Conservation (phyloP, 2,113 vertebrate species). For the Engystomops pustulosus region DNA sequence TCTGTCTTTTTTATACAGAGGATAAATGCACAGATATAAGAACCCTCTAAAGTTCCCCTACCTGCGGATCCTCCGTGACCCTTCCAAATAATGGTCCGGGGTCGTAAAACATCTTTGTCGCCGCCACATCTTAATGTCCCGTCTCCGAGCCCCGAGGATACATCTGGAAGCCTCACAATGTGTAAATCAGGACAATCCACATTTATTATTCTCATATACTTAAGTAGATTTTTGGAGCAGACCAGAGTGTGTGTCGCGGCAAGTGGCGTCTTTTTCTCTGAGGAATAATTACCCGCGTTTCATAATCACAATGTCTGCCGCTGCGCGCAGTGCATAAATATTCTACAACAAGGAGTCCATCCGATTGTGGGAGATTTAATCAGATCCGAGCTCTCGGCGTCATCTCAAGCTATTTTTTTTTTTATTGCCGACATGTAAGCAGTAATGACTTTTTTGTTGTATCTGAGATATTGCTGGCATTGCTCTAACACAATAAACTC, state of each 20-base stretch:
- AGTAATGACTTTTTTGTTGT: conserved; percentile 42
- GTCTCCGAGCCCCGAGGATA: background rate
- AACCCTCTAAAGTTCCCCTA: background rate
- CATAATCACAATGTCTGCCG: conserved; percentile 37
- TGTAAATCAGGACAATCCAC: background rate
- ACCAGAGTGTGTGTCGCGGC: background rate
- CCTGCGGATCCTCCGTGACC: background rate
- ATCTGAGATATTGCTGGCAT: conserved; percentile 18
- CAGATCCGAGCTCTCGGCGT: conserved; percentile 29
- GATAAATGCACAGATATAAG: conserved; percentile 3
- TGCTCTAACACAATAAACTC: background rate
- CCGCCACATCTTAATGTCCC: conserved; percentile 16
- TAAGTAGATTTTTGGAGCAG: background rate
- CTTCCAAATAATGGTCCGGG: background rate
- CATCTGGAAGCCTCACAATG: background rate
- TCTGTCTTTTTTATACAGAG: background rate
- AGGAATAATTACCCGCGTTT: conserved; percentile 38
- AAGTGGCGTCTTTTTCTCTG: background rate
- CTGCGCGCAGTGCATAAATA: conserved; percentile 49
- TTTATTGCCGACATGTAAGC: conserved; percentile 31
- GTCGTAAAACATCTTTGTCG: conserved; percentile 8
- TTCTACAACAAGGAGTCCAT: conserved; percentile 42
- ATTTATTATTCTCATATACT: conserved; percentile 34
- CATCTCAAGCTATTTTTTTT: conserved; percentile 28
- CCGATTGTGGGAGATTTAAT: conserved; percentile 51